A percentile compares a stretch with the other conserved stretches of the same genome.
Evolutionary conservation across 2,888 invertebrate species (phyloP).

Genomic region (Coelopa pilipes): DNA sequence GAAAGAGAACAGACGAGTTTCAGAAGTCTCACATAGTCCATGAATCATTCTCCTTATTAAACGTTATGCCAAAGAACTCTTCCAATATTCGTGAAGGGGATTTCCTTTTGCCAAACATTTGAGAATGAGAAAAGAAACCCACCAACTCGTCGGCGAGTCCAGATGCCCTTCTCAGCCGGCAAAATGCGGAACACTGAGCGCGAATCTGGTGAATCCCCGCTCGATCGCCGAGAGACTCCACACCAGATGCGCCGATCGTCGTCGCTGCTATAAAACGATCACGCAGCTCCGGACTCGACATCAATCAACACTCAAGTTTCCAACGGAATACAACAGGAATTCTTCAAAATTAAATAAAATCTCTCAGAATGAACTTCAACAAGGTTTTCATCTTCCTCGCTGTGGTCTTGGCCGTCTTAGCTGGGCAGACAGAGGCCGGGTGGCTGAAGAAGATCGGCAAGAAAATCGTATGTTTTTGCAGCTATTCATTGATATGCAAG

Average conservation of each 20-base stretch:
- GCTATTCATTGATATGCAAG: no score
- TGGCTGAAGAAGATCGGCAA: slow-evolving; percentile 52
- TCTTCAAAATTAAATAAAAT: not conserved
- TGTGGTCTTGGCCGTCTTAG: slow-evolving; percentile 44
- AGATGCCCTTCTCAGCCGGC: no score
- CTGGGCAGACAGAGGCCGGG: slow-evolving; percentile 43
- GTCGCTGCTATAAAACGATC: not conserved
- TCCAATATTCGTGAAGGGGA: no score
- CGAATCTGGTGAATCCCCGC: not conserved
- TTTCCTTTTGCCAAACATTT: no score
- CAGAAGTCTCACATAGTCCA: no score
- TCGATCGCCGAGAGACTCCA: not conserved
- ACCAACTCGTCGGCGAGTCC: no score
- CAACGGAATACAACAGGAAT: not conserved
- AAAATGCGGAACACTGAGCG: not conserved
- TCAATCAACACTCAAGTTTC: not conserved
- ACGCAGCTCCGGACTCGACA: not conserved
- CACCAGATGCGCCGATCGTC: not conserved
- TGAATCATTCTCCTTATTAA: no score
- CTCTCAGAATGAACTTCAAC: slow-evolving; percentile 47
- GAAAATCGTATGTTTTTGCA: slow-evolving; percentile 47
- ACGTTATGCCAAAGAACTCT: no score
- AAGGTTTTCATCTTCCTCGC: slow-evolving; percentile 48
- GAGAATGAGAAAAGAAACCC: no score
- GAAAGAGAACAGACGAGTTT: no score